Evolutionary conservation across 2,113 vertebrate species (phyloP).

Genomic region (Scophthalmus maximus): DNA sequence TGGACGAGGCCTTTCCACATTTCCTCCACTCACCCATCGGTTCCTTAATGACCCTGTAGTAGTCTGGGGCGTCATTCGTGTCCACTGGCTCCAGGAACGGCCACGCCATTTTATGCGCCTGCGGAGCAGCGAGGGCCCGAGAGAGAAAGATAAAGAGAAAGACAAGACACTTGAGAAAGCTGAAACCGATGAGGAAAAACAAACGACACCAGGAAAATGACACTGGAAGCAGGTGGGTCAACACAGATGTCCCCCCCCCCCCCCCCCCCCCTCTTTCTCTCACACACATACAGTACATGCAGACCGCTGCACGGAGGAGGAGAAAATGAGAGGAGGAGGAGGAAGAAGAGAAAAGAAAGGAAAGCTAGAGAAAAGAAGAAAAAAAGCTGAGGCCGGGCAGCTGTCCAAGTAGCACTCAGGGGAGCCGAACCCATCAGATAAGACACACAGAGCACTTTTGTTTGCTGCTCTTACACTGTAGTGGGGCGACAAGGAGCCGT

Average conservation of each 20-base stretch:
- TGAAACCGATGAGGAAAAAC: slow-evolving; percentile 60
- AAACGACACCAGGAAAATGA: slow-evolving; percentile 64
- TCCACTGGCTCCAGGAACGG: slow-evolving; percentile 93
- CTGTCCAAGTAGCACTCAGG: slow-evolving; percentile 59
- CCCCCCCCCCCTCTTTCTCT: slow-evolving; percentile 4
- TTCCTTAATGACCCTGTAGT: slow-evolving; percentile 98
- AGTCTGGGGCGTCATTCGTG: slow-evolving; percentile 96
- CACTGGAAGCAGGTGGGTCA: slow-evolving; percentile 78
- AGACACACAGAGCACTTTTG: slow-evolving; percentile 72
- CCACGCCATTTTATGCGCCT: slow-evolving; percentile 99
- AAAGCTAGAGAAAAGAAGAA: slow-evolving; percentile 38
- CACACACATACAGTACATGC: neutral
- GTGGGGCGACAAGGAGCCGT: slow-evolving; percentile 13
- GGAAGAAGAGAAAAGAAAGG: slow-evolving; percentile 24
- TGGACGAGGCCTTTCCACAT: neutral
- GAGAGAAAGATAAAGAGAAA: slow-evolving; percentile 9
- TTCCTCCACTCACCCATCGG: slow-evolving; percentile 91
- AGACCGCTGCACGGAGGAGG: slow-evolving; percentile 5
- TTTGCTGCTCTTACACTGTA: slow-evolving; percentile 56
- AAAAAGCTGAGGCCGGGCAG: slow-evolving; percentile 52
- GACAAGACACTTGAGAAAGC: slow-evolving; percentile 58
- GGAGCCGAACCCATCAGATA: slow-evolving; percentile 72
- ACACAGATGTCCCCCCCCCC: slow-evolving; percentile 71
- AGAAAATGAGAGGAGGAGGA: slow-evolving; percentile 27
- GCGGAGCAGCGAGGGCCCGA: slow-evolving; percentile 28